Conservation (phyloP, 2,888 invertebrate species). For the Fissipunctia ypsillon region DNA sequence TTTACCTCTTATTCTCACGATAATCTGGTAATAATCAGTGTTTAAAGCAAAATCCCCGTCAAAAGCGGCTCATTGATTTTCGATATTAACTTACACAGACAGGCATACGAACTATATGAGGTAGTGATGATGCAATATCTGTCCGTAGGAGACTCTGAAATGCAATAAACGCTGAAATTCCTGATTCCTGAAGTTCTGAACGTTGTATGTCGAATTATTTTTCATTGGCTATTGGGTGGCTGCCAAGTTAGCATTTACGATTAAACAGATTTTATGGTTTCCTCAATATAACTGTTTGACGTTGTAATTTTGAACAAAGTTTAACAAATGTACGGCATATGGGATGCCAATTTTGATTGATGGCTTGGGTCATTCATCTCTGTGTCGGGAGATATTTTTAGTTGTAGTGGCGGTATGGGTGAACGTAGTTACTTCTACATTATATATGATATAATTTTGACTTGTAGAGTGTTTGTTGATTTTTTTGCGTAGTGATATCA, state of each 20-base stretch:
- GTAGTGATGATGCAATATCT: conserved; percentile 61
- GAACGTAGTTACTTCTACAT: too few relatives aligned
- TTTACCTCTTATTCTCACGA: conserved; percentile 4
- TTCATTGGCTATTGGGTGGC: conserved; percentile 85
- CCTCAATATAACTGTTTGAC: conserved; percentile 87
- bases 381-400: conserved; percentile 39
- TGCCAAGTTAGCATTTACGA: conserved; percentile 88
- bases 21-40: conserved; percentile 8
- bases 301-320: conserved; percentile 75
- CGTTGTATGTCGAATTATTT: conserved; percentile 85
- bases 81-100: conserved; percentile 31
- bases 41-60: conserved; percentile 4
- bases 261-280: conserved; percentile 88
- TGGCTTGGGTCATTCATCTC: conserved; percentile 56
- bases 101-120: conserved; percentile 10
- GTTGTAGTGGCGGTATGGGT: conserved; percentile 14
- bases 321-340: conserved; percentile 59
- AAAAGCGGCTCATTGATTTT: conserved; percentile 34
- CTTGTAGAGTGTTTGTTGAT: neutral
- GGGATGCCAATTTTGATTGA: conserved; percentile 63
- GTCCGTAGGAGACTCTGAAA: conserved; percentile 63
- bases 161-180: conserved; percentile 68
- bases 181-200: conserved; percentile 41
- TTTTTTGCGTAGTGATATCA: neutral
- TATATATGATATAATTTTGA: conserved; percentile 7